phyloP scores from a whole-genome alignment of 2,113 vertebrate genomes.

The Apaloderma vittatum region DNA sequence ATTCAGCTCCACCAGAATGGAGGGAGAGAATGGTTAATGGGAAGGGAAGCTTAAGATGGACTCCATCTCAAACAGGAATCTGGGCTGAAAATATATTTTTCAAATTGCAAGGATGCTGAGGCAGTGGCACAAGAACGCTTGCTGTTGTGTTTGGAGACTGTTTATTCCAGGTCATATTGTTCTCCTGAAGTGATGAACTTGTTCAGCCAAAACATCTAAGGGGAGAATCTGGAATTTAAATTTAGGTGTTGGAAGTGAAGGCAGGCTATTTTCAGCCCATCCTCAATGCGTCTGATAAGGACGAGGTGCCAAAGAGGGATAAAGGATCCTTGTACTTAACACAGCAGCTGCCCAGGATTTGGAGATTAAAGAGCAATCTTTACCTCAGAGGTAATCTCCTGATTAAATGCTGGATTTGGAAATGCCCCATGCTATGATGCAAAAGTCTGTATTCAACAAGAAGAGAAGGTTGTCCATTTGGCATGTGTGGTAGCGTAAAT shows the following conservation, averaged over 20 bases:
- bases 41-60: background rate
- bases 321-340: background rate
- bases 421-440: background rate
- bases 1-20: fast-evolving
- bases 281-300: background rate
- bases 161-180: background rate
- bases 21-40: background rate
- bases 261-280: background rate
- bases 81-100: background rate
- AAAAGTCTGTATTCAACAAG: background rate
- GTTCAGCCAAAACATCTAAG: background rate
- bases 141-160: background rate
- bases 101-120: background rate
- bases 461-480: background rate
- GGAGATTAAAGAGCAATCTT: background rate
- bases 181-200: background rate
- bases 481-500: background rate
- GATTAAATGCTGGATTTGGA: background rate
- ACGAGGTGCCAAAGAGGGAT: background rate
- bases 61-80: background rate
- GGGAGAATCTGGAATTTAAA: background rate
- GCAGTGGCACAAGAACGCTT: background rate
- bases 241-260: background rate
- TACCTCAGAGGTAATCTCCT: background rate
- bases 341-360: background rate